Evolutionary conservation across 2,113 vertebrate genomes (phyloP), one percentile per base, ranked within the genome.

Genomic region (Pongo pygmaeus): DNA sequence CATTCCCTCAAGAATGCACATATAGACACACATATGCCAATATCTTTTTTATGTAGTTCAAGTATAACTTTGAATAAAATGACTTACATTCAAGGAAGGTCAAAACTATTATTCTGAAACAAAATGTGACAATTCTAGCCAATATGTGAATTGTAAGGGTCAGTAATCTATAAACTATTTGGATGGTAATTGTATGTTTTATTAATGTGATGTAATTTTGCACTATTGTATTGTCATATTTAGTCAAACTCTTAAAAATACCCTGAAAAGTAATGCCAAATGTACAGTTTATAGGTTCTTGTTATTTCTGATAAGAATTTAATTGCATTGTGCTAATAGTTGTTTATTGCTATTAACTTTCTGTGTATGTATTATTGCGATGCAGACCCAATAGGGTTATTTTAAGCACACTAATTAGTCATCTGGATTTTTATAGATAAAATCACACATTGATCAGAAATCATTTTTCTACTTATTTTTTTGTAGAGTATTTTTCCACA

Each of bases 401-500:
- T 97, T 97, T 97, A 98, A 98, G 97, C 97, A 98, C 96, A 98
- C 72, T 97, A 92, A 97, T 96, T 96, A 98, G 59, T 98, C 94
- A 98, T 91, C 89, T 97, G 97, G 77, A 98, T 96, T 99, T 98
- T 98, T 98, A 96, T 98, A 98, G 99, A 98, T 96, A 98, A 97
- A 94, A 97, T 95, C 98, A 98, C 94, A 98, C 98, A 99, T 98
- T 98, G 97, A 98, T 96, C 97, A 98, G 96, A 98, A 98, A 98
- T 98, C 98, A 98, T 97, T 98, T 99, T 99, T 99, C 91, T 99
- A 99, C 98, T 98, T 98, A 98, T 98, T 98, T 99, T 99, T 98
- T 98, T 98, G 98, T 98, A 99, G 98, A 97, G 97, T 99, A 98
- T 98, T 99, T 99, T 99, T 99, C 97, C 98, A 99, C 98, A 98